These are phyloP conservation scores for Thereva nobilitata DNA, from an alignment of 2,888 invertebrate genomes.

Conservation along the genomic window DNA sequence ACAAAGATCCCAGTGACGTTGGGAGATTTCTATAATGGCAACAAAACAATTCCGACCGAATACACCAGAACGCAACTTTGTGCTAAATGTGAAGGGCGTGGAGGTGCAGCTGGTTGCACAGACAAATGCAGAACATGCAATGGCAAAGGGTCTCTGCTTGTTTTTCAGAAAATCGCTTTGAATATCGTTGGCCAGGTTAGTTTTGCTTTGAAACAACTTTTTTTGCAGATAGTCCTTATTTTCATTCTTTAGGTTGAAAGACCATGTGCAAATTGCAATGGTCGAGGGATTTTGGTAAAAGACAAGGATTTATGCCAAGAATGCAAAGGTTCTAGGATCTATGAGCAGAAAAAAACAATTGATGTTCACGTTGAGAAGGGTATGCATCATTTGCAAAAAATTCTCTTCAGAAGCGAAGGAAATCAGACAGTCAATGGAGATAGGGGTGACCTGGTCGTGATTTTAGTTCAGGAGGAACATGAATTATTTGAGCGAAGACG, in stretches of 20 bases:
- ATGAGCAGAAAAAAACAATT: slow-evolving; percentile 79
- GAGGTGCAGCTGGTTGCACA: slow-evolving; percentile 71
- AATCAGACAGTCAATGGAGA: slow-evolving; percentile 86
- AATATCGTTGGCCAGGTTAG: slow-evolving; percentile 38
- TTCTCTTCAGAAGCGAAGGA: slow-evolving; percentile 85
- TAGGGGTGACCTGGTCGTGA: slow-evolving; percentile 87
- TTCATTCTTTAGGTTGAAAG: slow-evolving; percentile 45
- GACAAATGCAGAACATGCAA: slow-evolving; percentile 73
- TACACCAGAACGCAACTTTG: slow-evolving; percentile 52
- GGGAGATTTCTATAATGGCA: slow-evolving; percentile 91
- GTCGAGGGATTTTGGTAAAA: slow-evolving; percentile 73
- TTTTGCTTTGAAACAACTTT: background rate
- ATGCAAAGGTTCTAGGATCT: slow-evolving; percentile 83
- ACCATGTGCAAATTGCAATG: slow-evolving; percentile 66
- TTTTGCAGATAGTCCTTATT: background rate
- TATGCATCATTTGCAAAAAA: slow-evolving; percentile 83
- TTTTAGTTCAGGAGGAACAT: slow-evolving; percentile 81
- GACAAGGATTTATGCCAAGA: slow-evolving; percentile 81
- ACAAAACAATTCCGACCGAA: slow-evolving; percentile 63
- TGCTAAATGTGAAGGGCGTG: slow-evolving; percentile 55
- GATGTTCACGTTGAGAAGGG: slow-evolving; percentile 90
- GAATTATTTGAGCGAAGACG: slow-evolving; percentile 76
- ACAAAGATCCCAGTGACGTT: slow-evolving; percentile 83
- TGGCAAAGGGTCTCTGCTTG: slow-evolving; percentile 77
- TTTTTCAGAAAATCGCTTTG: slow-evolving; percentile 67